Evolutionary conservation across 2,888 invertebrate species (phyloP), one percentile per base, ranked within the genome.

Genomic region (Laothoe populi): DNA sequence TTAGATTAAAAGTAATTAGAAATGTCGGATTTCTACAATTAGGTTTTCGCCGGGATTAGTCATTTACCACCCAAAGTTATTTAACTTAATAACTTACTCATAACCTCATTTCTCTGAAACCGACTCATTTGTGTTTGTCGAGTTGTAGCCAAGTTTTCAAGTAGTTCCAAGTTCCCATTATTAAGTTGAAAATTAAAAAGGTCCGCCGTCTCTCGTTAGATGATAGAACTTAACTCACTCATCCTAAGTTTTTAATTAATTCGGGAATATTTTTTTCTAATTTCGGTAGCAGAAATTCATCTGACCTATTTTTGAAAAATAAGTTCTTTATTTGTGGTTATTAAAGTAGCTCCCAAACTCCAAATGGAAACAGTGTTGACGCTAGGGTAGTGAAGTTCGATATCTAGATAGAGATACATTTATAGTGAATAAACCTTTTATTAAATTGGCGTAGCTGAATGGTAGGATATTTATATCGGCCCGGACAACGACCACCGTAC

Each of bases 161-260:
- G 21, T 31, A 44, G 45, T 31, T 59, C 59, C 31, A 31, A 44
- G 26, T 21, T 59, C 31, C 44, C 26, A 45, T 21, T 59, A 59
- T 45, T 26, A 45, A 45, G 59, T 59, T 59, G 59, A 44, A 59
- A 59, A 59, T 59, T 26, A 26, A 45, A 53, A 45, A 59, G 45
- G 31, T 59, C 31, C 16, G 44, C 26, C 31, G 26, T 35, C 31
- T 31, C 45, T 59, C 59, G 59, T 59, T 59, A 59, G 26, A 59
- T 45, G 63, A 63, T 63, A 63, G 62, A 60, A 62, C 57, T 61
- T 59, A 53, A 35, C 53, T 53, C 46, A 61, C 45, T 65, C 61
- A 45, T 65, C 48, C 44, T 66, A 63, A 66, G 65, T 63, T 66
- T 66, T 66, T 66, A 66, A 66, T 66, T 63, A 64, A 64, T 62